Base-by-base conservation (phyloP, 2,113 vertebrate genomes). In the Brachyhypopomus gauderio region DNA sequence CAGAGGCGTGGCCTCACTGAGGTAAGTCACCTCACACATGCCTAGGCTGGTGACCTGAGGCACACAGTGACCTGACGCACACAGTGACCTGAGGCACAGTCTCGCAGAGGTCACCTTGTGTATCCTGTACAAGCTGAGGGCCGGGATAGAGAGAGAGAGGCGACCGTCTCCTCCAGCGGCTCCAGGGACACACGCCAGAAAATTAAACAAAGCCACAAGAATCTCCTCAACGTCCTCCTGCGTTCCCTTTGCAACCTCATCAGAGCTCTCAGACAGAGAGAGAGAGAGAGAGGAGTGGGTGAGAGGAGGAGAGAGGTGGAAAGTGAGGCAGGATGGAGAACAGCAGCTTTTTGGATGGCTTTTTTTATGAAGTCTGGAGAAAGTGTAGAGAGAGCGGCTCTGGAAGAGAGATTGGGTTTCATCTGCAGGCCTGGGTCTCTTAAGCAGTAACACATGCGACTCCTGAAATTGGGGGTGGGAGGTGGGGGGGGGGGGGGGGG, bases 381-480 rank as follows among this genome's bases (percentile, higher is more conserved):
- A 91, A 89, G 82, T 79, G 86, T 85, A 88, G 83, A 70, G 25
- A 48, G 73, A 76, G 79, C 87, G 84, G 88, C 86, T 86, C 86
- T 88, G 82, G 78, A 81, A 36, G 16, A 85, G 82, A 87, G 87
- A 88, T 91, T 90, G 86, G 80, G 78, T 93, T 93, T 88, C 90
- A 89, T 89, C 90, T 87, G 87, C 87, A 90, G 85, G 86, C 78
- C 84, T 87, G 83, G 88, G 85, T 23, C 70, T 87, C 90, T 88
- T 92, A 93, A 94, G 89, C 88, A 93, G 79, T 85, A 93, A 88
- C 93, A 94, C 93, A 90, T 93, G 92, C 88, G 85, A 82, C 88
- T 90, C 87, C 82, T 87, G 86, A 87, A 85, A 75, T 84, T n/a
- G 66, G 9, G 55, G 71, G 71, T 30, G 73, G 60, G 86, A 84